These are phyloP conservation scores for Datnioides undecimradiatus DNA, from an alignment of 2,113 vertebrate species.

Conservation along the genomic window DNA sequence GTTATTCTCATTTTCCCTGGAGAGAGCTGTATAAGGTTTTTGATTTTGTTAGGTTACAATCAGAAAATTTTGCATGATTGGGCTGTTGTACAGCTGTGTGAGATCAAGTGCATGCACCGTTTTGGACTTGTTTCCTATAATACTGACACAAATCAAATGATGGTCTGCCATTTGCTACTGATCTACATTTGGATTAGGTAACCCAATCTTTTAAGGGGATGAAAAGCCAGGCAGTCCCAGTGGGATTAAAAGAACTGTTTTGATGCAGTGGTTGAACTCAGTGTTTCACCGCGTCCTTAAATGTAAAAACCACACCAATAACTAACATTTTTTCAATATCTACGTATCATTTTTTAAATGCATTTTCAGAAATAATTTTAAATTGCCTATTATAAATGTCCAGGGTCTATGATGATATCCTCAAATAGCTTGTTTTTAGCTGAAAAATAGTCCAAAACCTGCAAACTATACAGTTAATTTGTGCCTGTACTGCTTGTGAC, in stretches of 20 bases:
- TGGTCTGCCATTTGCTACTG: neutral
- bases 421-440: neutral
- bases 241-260: neutral
- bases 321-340: neutral
- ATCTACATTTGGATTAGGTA: neutral
- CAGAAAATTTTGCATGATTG: neutral
- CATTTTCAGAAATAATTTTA: neutral
- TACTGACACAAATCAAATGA: neutral
- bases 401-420: neutral
- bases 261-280: neutral
- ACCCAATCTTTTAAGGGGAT: neutral
- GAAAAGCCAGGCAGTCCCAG: neutral
- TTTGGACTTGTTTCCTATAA: neutral
- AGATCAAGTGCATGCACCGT: neutral
- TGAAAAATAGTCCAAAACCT: neutral
- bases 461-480: no score
- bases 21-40: neutral
- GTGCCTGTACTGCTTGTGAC: no score
- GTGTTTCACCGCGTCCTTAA: neutral
- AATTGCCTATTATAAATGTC: neutral
- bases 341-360: neutral
- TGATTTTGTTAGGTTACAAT: no score
- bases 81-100: neutral
- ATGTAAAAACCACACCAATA: neutral
- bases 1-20: neutral